Evolutionary conservation across 2,797 vertebrate genomes (phyloP).

Genomic region (Buphagus erythrorhynchus): DNA sequence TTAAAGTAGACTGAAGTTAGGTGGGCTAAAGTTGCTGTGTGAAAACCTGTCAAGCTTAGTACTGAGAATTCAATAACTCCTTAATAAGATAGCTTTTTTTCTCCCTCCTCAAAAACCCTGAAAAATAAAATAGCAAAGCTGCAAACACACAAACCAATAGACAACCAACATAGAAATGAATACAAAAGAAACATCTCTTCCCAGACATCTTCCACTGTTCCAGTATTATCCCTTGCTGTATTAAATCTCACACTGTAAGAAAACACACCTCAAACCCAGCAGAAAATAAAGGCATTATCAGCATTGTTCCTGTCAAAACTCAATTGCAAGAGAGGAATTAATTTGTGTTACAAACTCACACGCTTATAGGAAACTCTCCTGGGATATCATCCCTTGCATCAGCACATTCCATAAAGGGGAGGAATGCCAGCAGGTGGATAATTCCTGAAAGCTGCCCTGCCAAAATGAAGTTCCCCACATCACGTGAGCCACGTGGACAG

Average conservation of each 20-base stretch:
- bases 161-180: not conserved
- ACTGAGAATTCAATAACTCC: conserved; percentile 29
- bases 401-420: not conserved
- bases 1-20: conserved; percentile 46
- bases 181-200: not conserved
- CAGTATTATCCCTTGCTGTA: not conserved
- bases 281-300: not conserved
- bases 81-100: not conserved
- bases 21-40: conserved; percentile 27
- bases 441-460: not conserved
- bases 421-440: not conserved
- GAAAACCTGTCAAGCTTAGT: conserved; percentile 64
- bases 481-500: rapidly evolving
- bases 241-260: not conserved
- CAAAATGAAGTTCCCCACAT: not conserved
- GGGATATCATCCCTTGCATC: not conserved
- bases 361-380: rapidly evolving
- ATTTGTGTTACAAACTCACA: not conserved
- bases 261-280: not conserved
- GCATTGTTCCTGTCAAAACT: not conserved
- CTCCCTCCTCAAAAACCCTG: not conserved
- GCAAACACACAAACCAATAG: not conserved
- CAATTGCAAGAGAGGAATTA: not conserved
- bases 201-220: not conserved
- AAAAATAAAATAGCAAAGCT: not conserved